Evolutionary conservation across 2,113 vertebrate genomes (phyloP), one percentile per base, ranked within the genome.

Genomic region (Puffinus mauretanicus): DNA sequence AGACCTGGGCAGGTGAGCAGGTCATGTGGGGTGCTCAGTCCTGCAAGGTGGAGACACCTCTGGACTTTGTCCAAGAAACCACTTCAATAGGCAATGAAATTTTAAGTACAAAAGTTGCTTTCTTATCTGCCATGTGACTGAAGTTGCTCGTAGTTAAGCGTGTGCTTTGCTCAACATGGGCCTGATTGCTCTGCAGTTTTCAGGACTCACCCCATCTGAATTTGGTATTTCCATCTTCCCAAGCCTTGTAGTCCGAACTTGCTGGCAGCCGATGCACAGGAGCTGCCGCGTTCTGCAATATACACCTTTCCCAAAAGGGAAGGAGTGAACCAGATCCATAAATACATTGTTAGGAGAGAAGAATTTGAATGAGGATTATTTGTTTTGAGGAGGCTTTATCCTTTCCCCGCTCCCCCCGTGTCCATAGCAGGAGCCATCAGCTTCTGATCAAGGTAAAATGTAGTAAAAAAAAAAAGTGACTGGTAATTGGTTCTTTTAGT

Each of bases 241-340:
- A 82, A 6, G 24, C 5, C 72, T 42, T 78, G 27, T 10, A 32
- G 10, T 7, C 52, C 2, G 0, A 51, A n/a, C 36, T 69, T 40
- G 14, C 12, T 55, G 19, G 19, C 13, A 69, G 42, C 11, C 0
- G 1, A 11, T 0, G 5, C 0, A 0, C 1, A 0, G 24, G 46
- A 94, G 61, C 30, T 72, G 42, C 24, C 0, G 0, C 3, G 0
- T 32, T 75, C 40, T 46, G 38, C 19, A 49, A 9, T 9, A 9
- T 9, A 46, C 0, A 0, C 11, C 22, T 84, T 90, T 91, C 61
- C 72, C 77, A 22, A 55, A 70, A 91, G 70, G 36, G 61, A 82
- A 71, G 22, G 49, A 32, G 42, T 66, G 49, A 88, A 94, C 47
- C 86, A 83, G 77, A 85, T 87, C 49, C 79, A 73, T 92, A 95